Evolutionary conservation across 1,140 invertebrate species (phyloP).

Genomic region (Neodiprion virginianus): DNA sequence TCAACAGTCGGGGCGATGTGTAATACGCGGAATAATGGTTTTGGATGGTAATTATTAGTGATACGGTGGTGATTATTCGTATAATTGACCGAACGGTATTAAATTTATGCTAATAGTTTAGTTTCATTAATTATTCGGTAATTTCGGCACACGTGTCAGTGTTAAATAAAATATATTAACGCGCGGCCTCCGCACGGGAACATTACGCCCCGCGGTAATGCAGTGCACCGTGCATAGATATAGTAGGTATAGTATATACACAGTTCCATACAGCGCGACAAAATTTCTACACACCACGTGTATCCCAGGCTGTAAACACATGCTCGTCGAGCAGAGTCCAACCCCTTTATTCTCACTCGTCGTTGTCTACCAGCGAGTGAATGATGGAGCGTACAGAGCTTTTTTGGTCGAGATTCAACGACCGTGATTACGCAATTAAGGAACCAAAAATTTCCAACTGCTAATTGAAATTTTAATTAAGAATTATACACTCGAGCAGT

Average conservation of each 20-base stretch:
- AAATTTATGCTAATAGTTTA: constrained; percentile 59
- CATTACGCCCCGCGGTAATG: background rate
- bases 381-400: constrained; percentile 60
- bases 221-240: background rate
- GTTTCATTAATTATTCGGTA: constrained; percentile 61
- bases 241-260: background rate
- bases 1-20: too few relatives aligned
- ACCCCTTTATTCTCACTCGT: background rate
- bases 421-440: too few relatives aligned
- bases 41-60: too few relatives aligned
- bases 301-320: constrained; percentile 52
- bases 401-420: constrained; percentile 49
- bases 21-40: too few relatives aligned
- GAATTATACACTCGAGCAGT: too few relatives aligned
- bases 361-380: constrained; percentile 60
- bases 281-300: constrained; percentile 19
- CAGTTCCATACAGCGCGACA: too few relatives aligned
- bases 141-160: constrained; percentile 52
- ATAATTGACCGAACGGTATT: constrained; percentile 60
- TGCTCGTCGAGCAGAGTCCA: constrained; percentile 52
- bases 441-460: too few relatives aligned
- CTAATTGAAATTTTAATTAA: too few relatives aligned
- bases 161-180: constrained; percentile 61
- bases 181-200: constrained; percentile 31
- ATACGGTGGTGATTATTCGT: constrained; percentile 59